These are phyloP conservation scores for Torymus auratus DNA, from an alignment of 2,888 invertebrate species.

Conservation along the genomic window DNA sequence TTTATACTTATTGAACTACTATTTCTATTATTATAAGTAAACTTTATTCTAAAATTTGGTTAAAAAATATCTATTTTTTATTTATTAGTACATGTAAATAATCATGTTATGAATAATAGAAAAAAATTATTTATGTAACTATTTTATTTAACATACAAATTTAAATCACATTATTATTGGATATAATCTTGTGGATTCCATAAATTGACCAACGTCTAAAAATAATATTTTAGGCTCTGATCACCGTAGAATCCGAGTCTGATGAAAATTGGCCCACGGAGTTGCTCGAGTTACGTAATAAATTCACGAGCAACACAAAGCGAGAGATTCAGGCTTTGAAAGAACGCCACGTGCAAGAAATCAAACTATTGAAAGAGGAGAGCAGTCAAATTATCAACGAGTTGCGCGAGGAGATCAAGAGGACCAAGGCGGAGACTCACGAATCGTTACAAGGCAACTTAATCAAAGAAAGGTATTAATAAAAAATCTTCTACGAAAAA, in stretches of 20 bases:
- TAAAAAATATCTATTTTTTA: no score
- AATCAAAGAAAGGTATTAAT: slow-evolving; percentile 80
- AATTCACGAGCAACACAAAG: slow-evolving; percentile 84
- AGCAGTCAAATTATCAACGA: slow-evolving; percentile 65
- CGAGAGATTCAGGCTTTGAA: slow-evolving; percentile 80
- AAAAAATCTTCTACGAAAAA: no score
- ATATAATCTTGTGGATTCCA: no score
- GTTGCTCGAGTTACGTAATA: slow-evolving; percentile 84
- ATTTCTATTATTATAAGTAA: no score
- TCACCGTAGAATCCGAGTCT: slow-evolving; percentile 83
- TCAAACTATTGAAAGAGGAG: slow-evolving; percentile 73
- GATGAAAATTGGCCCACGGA: slow-evolving; percentile 87
- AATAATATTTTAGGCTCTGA: slow-evolving; percentile 79
- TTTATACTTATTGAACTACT: no score
- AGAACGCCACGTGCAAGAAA: slow-evolving; percentile 81
- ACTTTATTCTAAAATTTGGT: no score
- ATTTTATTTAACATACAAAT: no score
- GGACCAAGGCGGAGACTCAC: slow-evolving; percentile 57
- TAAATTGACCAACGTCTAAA: background rate
- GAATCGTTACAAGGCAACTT: slow-evolving; percentile 66
- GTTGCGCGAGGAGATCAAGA: slow-evolving; percentile 66
- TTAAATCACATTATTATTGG: no score
- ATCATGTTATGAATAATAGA: no score
- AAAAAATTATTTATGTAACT: no score
- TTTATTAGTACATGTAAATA: no score